These are phyloP conservation scores for Zonitis immaculata DNA, from an alignment of 2,888 invertebrate species.

Conservation along the genomic window DNA sequence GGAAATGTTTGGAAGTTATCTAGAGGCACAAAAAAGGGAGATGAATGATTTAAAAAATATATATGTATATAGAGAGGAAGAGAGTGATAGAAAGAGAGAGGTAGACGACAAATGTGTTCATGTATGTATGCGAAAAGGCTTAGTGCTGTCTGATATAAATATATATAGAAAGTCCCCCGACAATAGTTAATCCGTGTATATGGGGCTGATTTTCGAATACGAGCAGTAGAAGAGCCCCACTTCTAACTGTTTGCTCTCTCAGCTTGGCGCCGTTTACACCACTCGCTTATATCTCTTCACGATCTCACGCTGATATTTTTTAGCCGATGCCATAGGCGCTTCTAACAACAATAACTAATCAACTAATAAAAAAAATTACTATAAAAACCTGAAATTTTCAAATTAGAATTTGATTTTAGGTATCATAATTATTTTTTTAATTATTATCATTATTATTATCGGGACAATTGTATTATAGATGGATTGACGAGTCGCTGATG, in stretches of 20 bases:
- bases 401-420: too few relatives aligned
- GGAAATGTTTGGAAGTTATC: background rate
- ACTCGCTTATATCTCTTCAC: conserved; percentile 35
- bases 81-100: background rate
- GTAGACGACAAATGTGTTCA: conserved; percentile 3
- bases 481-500: background rate
- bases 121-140: conserved; percentile 36
- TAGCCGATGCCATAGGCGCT: background rate
- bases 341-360: background rate
- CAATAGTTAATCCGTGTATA: conserved; percentile 39
- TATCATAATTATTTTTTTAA: too few relatives aligned
- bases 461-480: too few relatives aligned
- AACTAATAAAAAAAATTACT: background rate
- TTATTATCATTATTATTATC: too few relatives aligned
- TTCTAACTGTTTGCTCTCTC: conserved; percentile 42
- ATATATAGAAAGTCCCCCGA: conserved; percentile 30
- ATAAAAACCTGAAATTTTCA: too few relatives aligned
- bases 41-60: background rate
- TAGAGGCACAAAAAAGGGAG: background rate
- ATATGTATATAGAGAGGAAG: too few relatives aligned
- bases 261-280: conserved; percentile 42
- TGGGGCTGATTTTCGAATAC: conserved; percentile 38
- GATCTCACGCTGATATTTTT: conserved; percentile 36
- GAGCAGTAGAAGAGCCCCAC: conserved; percentile 29
- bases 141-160: conserved; percentile 32